Percentiles rank a stretch among this genome's conserved stretches.
These are phyloP conservation scores for Abscondita cerata DNA, from an alignment of 2,888 invertebrate genomes.

Conservation along the genomic window DNA sequence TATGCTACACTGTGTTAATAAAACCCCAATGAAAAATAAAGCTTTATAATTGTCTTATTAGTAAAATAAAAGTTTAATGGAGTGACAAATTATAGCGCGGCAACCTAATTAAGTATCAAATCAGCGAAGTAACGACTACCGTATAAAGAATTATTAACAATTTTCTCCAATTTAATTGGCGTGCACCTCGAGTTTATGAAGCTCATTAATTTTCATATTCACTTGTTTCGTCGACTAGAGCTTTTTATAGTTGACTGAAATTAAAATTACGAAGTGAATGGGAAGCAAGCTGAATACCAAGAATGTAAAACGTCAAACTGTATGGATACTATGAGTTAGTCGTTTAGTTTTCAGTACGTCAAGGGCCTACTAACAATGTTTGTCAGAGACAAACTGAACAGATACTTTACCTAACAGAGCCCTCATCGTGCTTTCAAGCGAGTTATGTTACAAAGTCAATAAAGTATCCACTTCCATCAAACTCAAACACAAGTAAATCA, in stretches of 20 bases:
- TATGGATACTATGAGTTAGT: constrained; percentile 19
- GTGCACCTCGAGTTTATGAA: constrained; percentile 22
- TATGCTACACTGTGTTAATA: no score
- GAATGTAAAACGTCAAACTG: constrained; percentile 15
- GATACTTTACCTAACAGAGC: constrained; percentile 48
- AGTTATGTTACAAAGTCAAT: constrained; percentile 52
- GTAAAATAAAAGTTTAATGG: neutral
- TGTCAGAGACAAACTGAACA: constrained; percentile 45
- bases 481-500: constrained; percentile 52
- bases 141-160: constrained; percentile 32
- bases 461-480: constrained; percentile 50
- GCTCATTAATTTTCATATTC: constrained; percentile 29
- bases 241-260: neutral
- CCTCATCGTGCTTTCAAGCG: constrained; percentile 41
- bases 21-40: no score
- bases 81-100: neutral
- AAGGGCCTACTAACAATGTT: constrained; percentile 42
- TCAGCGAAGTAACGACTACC: constrained; percentile 22
- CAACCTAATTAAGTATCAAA: constrained; percentile 28
- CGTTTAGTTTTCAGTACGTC: constrained; percentile 28
- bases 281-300: constrained; percentile 18
- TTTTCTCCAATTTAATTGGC: constrained; percentile 29
- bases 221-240: neutral
- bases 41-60: no score
- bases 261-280: neutral